Evolutionary conservation across 1,140 invertebrate species (phyloP).

Genomic region (Saccostrea cuccullata): DNA sequence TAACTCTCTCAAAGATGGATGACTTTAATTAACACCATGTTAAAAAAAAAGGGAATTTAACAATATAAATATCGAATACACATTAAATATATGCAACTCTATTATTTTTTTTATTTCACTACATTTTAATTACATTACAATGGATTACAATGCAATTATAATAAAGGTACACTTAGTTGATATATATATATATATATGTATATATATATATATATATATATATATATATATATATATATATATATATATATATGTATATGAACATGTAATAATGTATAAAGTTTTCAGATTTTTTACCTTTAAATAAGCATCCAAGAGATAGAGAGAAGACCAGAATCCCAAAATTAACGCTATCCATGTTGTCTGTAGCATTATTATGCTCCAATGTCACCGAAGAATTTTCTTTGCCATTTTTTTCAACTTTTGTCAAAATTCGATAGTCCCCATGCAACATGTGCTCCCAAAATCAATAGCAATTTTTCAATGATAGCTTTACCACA

Average conservation of each 20-base stretch:
- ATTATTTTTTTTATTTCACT: too few relatives aligned
- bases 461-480: conserved; percentile 45
- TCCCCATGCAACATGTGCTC: conserved; percentile 50
- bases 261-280: background rate
- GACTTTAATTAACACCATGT: too few relatives aligned
- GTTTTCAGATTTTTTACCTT: conserved; percentile 66
- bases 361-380: conserved; percentile 67
- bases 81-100: too few relatives aligned
- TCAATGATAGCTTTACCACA: conserved; percentile 9
- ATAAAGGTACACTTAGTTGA: background rate
- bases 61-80: too few relatives aligned
- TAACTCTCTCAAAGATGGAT: too few relatives aligned
- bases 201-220: too few relatives aligned
- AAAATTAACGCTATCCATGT: conserved; percentile 74
- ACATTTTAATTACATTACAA: too few relatives aligned
- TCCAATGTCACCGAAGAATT: background rate
- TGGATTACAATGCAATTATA: too few relatives aligned
- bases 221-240: too few relatives aligned
- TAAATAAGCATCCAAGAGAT: conserved; percentile 76
- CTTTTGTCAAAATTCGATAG: conserved; percentile 18
- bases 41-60: too few relatives aligned
- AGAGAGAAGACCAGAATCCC: conserved; percentile 76
- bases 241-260: too few relatives aligned
- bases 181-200: too few relatives aligned
- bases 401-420: conserved; percentile 8